Evolutionary conservation across 30 jellyfish, hydroid and myxozoan genomes (phyloP).

Genomic region (Pelagia noctiluca): DNA sequence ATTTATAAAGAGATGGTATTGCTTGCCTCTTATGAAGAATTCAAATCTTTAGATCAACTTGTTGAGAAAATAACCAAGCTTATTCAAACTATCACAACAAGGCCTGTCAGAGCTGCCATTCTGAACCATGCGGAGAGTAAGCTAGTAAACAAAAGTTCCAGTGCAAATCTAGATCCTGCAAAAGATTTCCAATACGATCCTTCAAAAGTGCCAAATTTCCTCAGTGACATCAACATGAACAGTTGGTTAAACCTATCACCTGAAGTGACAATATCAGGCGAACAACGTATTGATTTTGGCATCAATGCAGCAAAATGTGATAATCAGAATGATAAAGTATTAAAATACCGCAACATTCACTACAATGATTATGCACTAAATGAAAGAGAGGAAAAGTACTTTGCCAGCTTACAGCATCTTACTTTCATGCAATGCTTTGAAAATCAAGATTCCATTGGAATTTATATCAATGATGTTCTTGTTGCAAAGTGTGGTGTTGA

Average conservation of each 20-base stretch:
- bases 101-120: not conserved
- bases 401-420: not conserved
- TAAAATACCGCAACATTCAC: conserved; percentile 16
- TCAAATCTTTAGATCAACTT: conserved; percentile 11
- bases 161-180: not conserved
- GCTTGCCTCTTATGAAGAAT: not conserved
- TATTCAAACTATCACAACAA: not conserved
- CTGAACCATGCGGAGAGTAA: too few relatives aligned
- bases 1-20: conserved; percentile 35
- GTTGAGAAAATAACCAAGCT: not conserved
- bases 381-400: conserved; percentile 33
- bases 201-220: conserved; percentile 25
- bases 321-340: not conserved
- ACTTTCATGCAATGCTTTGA: conserved; percentile 8
- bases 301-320: not conserved
- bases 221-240: conserved; percentile 21
- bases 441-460: not conserved
- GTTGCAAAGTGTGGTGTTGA: conserved; percentile 34
- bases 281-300: conserved; percentile 6
- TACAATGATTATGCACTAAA: conserved; percentile 24
- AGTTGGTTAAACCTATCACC: conserved; percentile 42
- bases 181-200: not conserved
- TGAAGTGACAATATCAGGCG: conserved; percentile 47
- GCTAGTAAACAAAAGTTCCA: too few relatives aligned
- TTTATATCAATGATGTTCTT: conserved; percentile 20